These are phyloP conservation scores for Scrobipalpa costella DNA, from an alignment of 2,888 invertebrate species.

Conservation along the genomic window DNA sequence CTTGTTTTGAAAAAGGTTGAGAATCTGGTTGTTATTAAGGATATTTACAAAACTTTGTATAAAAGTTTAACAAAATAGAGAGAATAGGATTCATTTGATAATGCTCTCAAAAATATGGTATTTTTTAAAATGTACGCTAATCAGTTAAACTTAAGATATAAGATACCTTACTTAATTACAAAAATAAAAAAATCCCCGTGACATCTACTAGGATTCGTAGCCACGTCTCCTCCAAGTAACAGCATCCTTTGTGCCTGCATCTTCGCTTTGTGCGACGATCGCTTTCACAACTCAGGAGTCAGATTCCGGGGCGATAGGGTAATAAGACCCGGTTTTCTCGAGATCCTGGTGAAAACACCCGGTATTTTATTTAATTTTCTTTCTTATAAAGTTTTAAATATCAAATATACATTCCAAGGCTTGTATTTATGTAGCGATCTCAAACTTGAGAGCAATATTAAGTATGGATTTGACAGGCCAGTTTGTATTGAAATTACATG, in stretches of 20 bases:
- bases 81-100: too few relatives aligned
- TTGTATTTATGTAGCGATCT: too few relatives aligned
- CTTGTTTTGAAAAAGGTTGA: background rate
- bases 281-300: background rate
- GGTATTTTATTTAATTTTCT: background rate
- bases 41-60: background rate
- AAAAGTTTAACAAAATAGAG: too few relatives aligned
- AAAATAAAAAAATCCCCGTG: too few relatives aligned
- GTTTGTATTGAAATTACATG: too few relatives aligned
- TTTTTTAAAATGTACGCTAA: too few relatives aligned
- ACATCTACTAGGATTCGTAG: background rate
- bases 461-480: too few relatives aligned
- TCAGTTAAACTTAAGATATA: too few relatives aligned
- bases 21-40: background rate
- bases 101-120: too few relatives aligned
- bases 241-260: constrained; percentile 7
- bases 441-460: too few relatives aligned
- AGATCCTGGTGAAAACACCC: background rate
- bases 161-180: too few relatives aligned
- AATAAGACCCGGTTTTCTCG: background rate
- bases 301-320: constrained; percentile 5
- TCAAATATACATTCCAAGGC: background rate
- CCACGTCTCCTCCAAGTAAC: background rate
- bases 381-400: background rate
- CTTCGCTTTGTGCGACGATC: background rate